Evolutionary conservation across 2,888 invertebrate genomes (phyloP), one percentile per base, ranked within the genome.

Genomic region (Ceratothoa steindachneri): DNA sequence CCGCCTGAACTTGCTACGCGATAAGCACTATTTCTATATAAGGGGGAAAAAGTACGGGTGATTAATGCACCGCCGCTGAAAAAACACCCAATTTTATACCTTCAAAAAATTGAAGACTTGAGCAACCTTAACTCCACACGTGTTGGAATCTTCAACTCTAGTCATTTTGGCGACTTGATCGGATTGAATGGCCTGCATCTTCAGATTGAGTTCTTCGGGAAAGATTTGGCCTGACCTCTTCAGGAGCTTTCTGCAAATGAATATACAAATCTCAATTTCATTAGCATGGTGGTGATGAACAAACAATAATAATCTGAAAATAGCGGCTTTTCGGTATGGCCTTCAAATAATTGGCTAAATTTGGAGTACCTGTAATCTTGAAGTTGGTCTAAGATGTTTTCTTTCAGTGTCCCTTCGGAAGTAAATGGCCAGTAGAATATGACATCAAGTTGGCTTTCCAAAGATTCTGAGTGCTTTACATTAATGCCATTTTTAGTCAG

Each of bases 401-500:
- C 78, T 29, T 27, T 55, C 65, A 78, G 71, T 22, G 72, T 69
- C 2, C 78, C 78, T 66, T 75, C 73, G 60, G 52, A 28, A 27
- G 67, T 69, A 4, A 75, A 0, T 9, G 78, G 78, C 78, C 78
- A 78, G 27, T 68, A 12, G 66, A 78, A 75, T 30, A 78, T 28
- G 22, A 71, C 66, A 51, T 73, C 71, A 22, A 74, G n/a, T 28
- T 65, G 31, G 0, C 69, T 41, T 19, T 73, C 68, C 30, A 65
- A 51, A 24, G 71, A 68, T 51, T 77, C 73, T 52, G 30, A 55
- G 15, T 64, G 27, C 3, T 51, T 22, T 27, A 27, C 72, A 28
- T 3, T 28, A 22, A 72, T 72, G 5, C 67, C 69, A 9, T 60
- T 9, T 5, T 41, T 5, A 41, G 41, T 41, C 5, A 41, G 41